phyloP scores from a whole-genome alignment of 1,140 invertebrate species.

The Thaumetopoea pityocampa region DNA sequence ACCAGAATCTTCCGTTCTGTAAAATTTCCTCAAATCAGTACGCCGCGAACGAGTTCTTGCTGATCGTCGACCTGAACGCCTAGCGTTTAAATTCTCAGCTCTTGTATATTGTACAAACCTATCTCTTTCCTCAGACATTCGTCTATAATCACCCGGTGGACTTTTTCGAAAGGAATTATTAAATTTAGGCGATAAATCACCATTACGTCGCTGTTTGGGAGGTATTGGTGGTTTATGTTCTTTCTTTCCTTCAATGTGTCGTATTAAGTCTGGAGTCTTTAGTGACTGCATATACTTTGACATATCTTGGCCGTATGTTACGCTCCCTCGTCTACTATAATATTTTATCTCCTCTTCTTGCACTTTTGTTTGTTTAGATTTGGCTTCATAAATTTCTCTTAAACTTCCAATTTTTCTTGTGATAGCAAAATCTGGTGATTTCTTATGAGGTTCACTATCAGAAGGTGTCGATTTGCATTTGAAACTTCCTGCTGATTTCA shows the following conservation, averaged over 20 bases:
- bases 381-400: conserved; percentile 86
- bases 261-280: conserved; percentile 40
- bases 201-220: conserved; percentile 73
- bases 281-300: conserved; percentile 35
- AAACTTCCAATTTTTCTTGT: conserved; percentile 79
- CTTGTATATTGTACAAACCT: conserved; percentile 43
- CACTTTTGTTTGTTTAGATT: conserved; percentile 63
- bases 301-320: conserved; percentile 46
- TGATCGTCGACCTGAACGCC: conserved; percentile 57
- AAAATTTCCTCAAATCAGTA: conserved; percentile 60
- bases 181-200: conserved; percentile 40
- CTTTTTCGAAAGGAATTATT: conserved; percentile 36
- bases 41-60: conserved; percentile 55
- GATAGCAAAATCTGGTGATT: conserved; percentile 44
- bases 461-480: conserved; percentile 55
- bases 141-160: conserved; percentile 48
- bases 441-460: conserved; percentile 29
- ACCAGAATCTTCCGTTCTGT: conserved; percentile 79
- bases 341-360: conserved; percentile 44
- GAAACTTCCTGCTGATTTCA: conserved; percentile 80
- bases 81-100: conserved; percentile 50
- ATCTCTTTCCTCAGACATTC: conserved; percentile 54
- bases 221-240: conserved; percentile 68
- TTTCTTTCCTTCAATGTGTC: conserved; percentile 34
- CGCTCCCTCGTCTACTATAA: conserved; percentile 50